phyloP scores from a whole-genome alignment of 2,797 vertebrate species.

The Enteromius thamalakanensis region DNA sequence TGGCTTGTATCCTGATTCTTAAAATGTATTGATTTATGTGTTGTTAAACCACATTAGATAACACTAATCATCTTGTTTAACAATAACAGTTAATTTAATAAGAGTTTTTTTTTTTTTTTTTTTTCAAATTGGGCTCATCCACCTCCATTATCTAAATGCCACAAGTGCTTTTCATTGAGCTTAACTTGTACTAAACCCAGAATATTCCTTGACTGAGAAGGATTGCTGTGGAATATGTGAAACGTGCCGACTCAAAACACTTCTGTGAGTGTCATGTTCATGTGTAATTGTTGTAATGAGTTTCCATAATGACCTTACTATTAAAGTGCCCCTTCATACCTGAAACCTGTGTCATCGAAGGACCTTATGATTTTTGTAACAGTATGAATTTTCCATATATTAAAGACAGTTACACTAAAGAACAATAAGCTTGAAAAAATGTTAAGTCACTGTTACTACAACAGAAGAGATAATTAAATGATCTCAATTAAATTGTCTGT shows the following conservation, averaged over 20 bases:
- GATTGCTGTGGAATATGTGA: neutral
- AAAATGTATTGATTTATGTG: neutral
- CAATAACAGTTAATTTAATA: too few species aligned
- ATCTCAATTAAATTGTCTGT: neutral
- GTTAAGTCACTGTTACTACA: constrained; percentile 1
- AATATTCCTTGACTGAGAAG: neutral
- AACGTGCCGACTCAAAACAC: constrained; percentile 9
- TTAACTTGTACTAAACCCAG: neutral
- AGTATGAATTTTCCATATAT: neutral
- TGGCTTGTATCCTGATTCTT: neutral
- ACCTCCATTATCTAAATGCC: neutral
- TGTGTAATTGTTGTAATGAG: constrained; percentile 20
- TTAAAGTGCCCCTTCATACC: constrained; percentile 50
- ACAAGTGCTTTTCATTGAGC: neutral
- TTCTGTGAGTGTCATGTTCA: constrained; percentile 16
- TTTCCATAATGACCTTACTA: constrained; percentile 10
- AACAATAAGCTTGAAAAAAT: neutral
- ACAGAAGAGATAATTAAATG: constrained; percentile 7
- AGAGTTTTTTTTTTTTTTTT: neutral
- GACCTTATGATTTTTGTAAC: constrained; percentile 5
- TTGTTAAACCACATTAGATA: neutral
- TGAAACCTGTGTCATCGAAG: constrained; percentile 22
- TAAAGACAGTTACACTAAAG: constrained; percentile 26
- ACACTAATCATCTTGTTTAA: neutral
- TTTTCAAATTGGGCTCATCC: neutral